A percentile compares a stretch with the other conserved stretches of the same genome.
Evolutionary conservation across 2,113 vertebrate genomes (phyloP).

Genomic region (Anas platyrhynchos): DNA sequence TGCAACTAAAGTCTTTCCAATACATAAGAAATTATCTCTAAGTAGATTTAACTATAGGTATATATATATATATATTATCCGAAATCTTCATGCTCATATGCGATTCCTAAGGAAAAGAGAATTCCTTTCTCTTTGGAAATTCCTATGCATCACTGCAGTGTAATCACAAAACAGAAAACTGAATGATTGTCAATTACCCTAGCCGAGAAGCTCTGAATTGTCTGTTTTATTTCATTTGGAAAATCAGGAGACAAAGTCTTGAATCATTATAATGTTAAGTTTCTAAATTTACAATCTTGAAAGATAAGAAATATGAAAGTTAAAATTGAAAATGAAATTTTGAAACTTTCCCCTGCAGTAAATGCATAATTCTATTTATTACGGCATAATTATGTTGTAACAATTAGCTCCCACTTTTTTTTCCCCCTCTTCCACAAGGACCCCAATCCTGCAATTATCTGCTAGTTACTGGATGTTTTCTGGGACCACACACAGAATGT

Average conservation of each 20-base stretch:
- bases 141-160: neutral
- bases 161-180: neutral
- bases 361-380: slow-evolving; percentile 21
- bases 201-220: neutral
- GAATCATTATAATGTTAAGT: neutral
- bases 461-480: neutral
- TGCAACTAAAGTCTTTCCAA: neutral
- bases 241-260: neutral
- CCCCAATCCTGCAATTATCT: neutral
- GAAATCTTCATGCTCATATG: neutral
- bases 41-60: neutral
- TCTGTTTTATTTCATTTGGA: slow-evolving; percentile 11
- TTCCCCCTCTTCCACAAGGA: neutral
- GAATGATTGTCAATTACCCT: neutral
- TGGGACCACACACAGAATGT: neutral
- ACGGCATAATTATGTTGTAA: slow-evolving; percentile 13
- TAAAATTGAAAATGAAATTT: slow-evolving; percentile 1
- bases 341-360: slow-evolving; percentile 4
- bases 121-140: accelerated
- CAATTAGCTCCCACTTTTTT: slow-evolving; percentile 35
- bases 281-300: neutral
- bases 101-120: neutral
- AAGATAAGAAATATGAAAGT: slow-evolving; percentile 11
- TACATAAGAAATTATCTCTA: neutral
- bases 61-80: neutral